Base-by-base conservation (phyloP, 2,888 invertebrate genomes). In the Byasa hedistus region DNA sequence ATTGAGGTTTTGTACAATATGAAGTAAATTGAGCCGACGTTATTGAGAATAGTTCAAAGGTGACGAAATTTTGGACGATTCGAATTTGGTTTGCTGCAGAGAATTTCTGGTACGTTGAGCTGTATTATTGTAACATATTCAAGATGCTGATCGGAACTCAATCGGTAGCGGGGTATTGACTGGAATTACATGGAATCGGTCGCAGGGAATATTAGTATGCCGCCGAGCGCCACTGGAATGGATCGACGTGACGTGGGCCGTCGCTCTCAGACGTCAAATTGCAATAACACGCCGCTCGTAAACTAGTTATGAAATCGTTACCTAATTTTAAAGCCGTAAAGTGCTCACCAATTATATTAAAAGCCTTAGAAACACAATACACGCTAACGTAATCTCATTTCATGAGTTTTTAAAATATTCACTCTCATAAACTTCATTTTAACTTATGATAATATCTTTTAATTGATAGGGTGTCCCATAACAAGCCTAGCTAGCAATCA, bases 171-270 rank as follows among this genome's bases (percentile, higher is more conserved):
- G 81, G 82, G 83, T 84, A 83, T 79, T 79, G 81, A 75, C 77
- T 79, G 84, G 86, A 84, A 88, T 89, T 87, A 88, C 85, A 87
- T 76, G 83, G 82, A 85, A 85, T 86, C 81, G 84, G 84, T 88
- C 82, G 83, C 81, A 79, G 79, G 78, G 81, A 84, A 80, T 86
- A 90, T 91, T 90, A 90, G 89, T 89, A 91, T 91, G 89, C 91
- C 79, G 78, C 79, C 84, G 85, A 83, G 80, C 83, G 79, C 86
- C 84, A 78, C 82, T 83, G 90, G 89, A 89, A 90, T 91, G 89
- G 89, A 83, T 79, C 82, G 86, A 87, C 86, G 88, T 88, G 87
- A 87, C 81, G 83, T 79, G 75, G 73, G 69, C 77, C 75, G 77
- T 72, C 76, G 78, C 77, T 79, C 77, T 79, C 80, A 82, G 79